These are phyloP conservation scores for Macaria liturata DNA, from an alignment of 2,888 invertebrate species.

Conservation along the genomic window DNA sequence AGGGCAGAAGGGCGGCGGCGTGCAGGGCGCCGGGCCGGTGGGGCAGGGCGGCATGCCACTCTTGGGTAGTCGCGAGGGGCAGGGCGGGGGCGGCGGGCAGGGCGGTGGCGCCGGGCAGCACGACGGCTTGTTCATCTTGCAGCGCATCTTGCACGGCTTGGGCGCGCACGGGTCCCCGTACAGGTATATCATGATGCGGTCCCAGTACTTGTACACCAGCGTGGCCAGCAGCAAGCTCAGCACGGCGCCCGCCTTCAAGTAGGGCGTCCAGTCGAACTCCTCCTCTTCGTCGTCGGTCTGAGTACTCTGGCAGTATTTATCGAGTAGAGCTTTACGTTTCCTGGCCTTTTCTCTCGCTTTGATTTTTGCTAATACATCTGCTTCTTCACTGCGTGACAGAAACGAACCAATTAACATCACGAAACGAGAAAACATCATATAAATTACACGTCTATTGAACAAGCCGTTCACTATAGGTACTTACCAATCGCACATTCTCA, in stretches of 20 bases:
- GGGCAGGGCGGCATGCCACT: neutral
- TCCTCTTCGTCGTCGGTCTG: slow-evolving; percentile 6
- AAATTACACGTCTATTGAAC: no score
- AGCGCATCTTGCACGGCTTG: neutral
- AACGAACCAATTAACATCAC: no score
- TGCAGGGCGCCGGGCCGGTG: neutral
- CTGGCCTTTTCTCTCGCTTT: slow-evolving; percentile 1
- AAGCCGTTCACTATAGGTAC: slow-evolving; percentile 21
- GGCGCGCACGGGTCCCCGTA: neutral
- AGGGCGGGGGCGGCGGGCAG: neutral
- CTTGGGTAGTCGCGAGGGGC: neutral
- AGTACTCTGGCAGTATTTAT: neutral
- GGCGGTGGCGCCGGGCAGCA: neutral
- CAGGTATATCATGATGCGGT: slow-evolving; percentile 3
- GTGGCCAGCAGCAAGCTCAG: neutral
- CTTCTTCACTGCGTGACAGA: slow-evolving; percentile 3
- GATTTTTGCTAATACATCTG: slow-evolving; percentile 2
- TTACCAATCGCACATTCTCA: slow-evolving; percentile 59
- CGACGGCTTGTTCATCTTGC: neutral
- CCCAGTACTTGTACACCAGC: slow-evolving; percentile 2
- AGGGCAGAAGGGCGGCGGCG: no score
- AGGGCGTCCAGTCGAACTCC: slow-evolving; percentile 8
- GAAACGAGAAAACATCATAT: no score
- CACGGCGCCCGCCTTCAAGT: slow-evolving; percentile 1
- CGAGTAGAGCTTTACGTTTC: neutral